Evolutionary conservation across 2,797 vertebrate genomes (phyloP).

Genomic region (Atherinosoma microstoma): DNA sequence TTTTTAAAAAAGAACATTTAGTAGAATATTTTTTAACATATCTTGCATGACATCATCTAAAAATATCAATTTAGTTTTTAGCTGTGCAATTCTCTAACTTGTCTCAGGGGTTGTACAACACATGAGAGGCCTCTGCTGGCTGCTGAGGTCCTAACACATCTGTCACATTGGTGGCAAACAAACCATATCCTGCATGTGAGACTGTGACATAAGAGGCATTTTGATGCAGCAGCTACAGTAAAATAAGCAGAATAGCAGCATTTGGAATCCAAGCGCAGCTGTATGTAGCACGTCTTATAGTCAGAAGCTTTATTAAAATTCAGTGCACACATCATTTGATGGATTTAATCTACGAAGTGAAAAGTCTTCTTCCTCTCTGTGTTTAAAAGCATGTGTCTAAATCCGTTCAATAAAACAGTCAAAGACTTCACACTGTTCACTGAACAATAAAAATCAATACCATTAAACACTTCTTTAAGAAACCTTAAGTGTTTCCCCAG

Average conservation of each 20-base stretch:
- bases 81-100: conserved; percentile 36
- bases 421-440: conserved; percentile 82
- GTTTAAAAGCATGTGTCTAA: conserved; percentile 79
- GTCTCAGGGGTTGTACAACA: conserved; percentile 80
- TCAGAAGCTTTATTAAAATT: conserved; percentile 66
- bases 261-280: conserved; percentile 50
- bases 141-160: conserved; percentile 80
- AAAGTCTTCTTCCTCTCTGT: conserved; percentile 68
- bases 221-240: conserved; percentile 58
- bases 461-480: conserved; percentile 85
- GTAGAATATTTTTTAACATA: too few species aligned
- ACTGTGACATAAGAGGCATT: conserved; percentile 61
- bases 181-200: conserved; percentile 59
- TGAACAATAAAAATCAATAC: conserved; percentile 86
- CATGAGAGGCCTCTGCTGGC: conserved; percentile 98
- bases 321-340: conserved; percentile 66
- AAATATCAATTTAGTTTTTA: conserved; percentile 45
- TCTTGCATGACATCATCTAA: conserved; percentile 1
- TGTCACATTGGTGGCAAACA: conserved; percentile 66
- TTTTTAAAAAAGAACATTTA: conserved; percentile 14
- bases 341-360: conserved; percentile 70
- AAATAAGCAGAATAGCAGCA: conserved; percentile 50
- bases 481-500: conserved; percentile 80
- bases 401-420: conserved; percentile 84
- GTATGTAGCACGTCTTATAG: conserved; percentile 33